Evolutionary conservation across 2,888 invertebrate species (phyloP).

Genomic region (Euspilapteryx auroguttella): DNA sequence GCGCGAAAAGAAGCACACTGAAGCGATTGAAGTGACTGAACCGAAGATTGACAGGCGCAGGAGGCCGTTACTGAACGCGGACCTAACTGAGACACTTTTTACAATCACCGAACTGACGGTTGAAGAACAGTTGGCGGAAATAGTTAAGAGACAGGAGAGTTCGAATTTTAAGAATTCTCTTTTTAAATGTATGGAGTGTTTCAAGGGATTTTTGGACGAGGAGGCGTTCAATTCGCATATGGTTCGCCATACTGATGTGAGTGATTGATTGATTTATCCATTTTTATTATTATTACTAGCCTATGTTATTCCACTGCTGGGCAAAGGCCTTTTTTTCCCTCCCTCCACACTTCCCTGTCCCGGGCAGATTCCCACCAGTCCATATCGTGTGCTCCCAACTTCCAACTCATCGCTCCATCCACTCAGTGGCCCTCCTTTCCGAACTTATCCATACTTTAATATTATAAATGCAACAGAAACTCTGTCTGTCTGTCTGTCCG

Average conservation of each 20-base stretch:
- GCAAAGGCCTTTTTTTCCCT: no score
- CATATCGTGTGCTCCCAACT: no score
- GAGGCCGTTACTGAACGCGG: slow-evolving; percentile 36
- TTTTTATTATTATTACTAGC: no score
- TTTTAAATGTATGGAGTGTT: slow-evolving; percentile 37
- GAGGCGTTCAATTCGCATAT: slow-evolving; percentile 37
- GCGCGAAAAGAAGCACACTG: slow-evolving; percentile 6
- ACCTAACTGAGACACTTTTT: slow-evolving; percentile 35
- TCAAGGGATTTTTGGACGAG: slow-evolving; percentile 37
- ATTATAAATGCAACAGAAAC: no score
- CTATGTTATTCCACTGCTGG: no score
- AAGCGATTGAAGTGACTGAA: slow-evolving; percentile 9
- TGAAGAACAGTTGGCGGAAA: slow-evolving; percentile 40
- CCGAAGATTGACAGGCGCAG: slow-evolving; percentile 33
- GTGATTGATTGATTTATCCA: slow-evolving; percentile 10
- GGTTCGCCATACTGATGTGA: slow-evolving; percentile 31
- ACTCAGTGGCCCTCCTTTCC: no score
- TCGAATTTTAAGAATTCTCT: slow-evolving; percentile 35
- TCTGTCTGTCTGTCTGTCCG: no score
- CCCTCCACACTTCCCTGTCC: no score
- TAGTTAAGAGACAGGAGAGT: slow-evolving; percentile 30
- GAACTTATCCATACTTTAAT: no score
- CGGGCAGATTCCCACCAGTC: no score
- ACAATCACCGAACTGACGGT: slow-evolving; percentile 27
- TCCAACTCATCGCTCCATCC: no score